Evolutionary conservation across 2,888 invertebrate genomes (phyloP).

Genomic region (Aleiodes alternator): DNA sequence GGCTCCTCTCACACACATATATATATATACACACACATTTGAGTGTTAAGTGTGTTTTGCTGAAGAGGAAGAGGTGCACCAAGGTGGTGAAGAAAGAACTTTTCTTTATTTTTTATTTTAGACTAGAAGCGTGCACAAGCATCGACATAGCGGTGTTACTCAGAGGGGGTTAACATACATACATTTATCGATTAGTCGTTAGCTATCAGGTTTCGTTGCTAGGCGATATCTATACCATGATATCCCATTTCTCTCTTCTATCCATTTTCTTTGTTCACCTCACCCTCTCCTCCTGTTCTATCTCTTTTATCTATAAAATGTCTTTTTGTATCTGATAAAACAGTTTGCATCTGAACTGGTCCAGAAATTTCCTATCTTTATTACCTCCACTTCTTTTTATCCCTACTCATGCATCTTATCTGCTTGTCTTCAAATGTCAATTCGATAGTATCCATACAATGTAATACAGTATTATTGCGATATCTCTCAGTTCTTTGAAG

Average conservation of each 20-base stretch:
- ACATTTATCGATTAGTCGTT: conserved; percentile 66
- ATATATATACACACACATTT: conserved; percentile 24
- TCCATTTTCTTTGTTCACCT: background rate
- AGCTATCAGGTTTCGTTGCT: conserved; percentile 73
- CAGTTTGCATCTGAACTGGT: conserved; percentile 14
- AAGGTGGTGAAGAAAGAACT: conserved; percentile 7
- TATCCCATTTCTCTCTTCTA: background rate
- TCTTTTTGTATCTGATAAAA: conserved; percentile 17
- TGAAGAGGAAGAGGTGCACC: conserved; percentile 2
- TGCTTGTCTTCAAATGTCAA: conserved; percentile 1
- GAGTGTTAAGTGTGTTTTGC: conserved; percentile 27
- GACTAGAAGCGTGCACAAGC: conserved; percentile 35
- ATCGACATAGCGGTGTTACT: conserved; percentile 37
- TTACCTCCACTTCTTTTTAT: background rate
- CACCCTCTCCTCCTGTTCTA: conserved; percentile 11
- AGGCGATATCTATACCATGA: conserved; percentile 65
- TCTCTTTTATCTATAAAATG: conserved; percentile 23
- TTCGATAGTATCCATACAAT: background rate
- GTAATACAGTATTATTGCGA: too few species aligned
- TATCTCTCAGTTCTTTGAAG: too few species aligned
- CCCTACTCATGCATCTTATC: background rate
- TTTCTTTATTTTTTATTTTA: too few species aligned
- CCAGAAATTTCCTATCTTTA: too few species aligned
- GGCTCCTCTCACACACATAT: conserved; percentile 28
- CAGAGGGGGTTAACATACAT: conserved; percentile 29